Percentiles rank a stretch among this genome's conserved stretches.
Conservation (phyloP, 2,888 invertebrate genomes). For the Iphiclides podalirius region DNA sequence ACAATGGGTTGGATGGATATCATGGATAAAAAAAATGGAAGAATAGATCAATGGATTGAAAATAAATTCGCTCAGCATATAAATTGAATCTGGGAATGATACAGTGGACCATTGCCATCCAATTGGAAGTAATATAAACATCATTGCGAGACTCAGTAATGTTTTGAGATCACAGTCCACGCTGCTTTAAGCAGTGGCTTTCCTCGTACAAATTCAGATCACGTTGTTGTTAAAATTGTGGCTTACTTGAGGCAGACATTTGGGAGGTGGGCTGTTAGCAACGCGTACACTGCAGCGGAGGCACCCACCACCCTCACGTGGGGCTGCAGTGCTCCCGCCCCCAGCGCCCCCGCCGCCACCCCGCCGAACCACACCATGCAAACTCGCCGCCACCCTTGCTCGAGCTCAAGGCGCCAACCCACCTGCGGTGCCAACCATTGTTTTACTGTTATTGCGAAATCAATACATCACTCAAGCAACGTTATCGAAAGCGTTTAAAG, state of each 20-base stretch:
- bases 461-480: too few species aligned
- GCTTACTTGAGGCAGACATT: conserved; percentile 84
- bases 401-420: conserved; percentile 81
- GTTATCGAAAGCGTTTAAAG: not conserved
- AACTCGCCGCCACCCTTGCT: conserved; percentile 88
- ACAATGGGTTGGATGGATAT: too few species aligned
- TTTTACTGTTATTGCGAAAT: not conserved
- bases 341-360: conserved; percentile 87
- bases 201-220: too few species aligned
- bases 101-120: too few species aligned
- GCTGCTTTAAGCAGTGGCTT: too few species aligned
- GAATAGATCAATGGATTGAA: too few species aligned
- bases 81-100: too few species aligned
- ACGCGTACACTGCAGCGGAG: conserved; percentile 93
- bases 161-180: too few species aligned
- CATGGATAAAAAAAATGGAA: too few species aligned
- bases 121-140: too few species aligned
- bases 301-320: conserved; percentile 90
- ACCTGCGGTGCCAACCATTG: conserved; percentile 47
- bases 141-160: too few species aligned
- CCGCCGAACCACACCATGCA: conserved; percentile 86
- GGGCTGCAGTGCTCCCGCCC: conserved; percentile 87
- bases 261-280: conserved; percentile 92
- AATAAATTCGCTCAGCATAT: too few species aligned
- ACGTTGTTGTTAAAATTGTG: not conserved